Evolutionary conservation across 2,797 vertebrate genomes (phyloP).

Genomic region (Vireo griseus): DNA sequence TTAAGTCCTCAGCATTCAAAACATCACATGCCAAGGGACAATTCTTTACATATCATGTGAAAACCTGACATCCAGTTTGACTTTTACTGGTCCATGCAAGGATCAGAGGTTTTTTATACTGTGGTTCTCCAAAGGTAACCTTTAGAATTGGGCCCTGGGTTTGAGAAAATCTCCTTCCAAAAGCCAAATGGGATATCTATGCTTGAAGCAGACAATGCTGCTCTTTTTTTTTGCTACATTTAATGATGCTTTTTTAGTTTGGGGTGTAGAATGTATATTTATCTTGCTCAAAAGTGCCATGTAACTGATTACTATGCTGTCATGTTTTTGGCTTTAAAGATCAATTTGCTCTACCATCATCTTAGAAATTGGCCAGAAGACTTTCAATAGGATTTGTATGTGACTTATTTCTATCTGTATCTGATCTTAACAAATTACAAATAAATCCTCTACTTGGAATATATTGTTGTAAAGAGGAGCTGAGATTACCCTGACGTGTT

Average conservation of each 20-base stretch:
- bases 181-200: neutral
- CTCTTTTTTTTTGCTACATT: neutral
- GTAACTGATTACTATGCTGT: neutral
- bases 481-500: neutral
- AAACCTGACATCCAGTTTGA: neutral
- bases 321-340: neutral
- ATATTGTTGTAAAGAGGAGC: neutral
- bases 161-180: neutral
- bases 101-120: neutral
- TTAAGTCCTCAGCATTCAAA: neutral
- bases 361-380: neutral
- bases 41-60: neutral
- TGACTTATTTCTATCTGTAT: neutral
- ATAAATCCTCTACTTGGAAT: neutral
- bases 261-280: neutral
- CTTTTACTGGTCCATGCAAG: neutral
- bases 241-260: neutral
- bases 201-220: neutral
- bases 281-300: neutral
- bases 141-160: neutral
- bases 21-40: neutral
- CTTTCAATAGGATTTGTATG: neutral
- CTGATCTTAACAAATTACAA: slow-evolving; percentile 9
- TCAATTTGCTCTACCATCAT: neutral
- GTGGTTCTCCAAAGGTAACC: neutral